Evolutionary conservation across 2,888 invertebrate genomes (phyloP).

Genomic region (Auanema freiburgensis): DNA sequence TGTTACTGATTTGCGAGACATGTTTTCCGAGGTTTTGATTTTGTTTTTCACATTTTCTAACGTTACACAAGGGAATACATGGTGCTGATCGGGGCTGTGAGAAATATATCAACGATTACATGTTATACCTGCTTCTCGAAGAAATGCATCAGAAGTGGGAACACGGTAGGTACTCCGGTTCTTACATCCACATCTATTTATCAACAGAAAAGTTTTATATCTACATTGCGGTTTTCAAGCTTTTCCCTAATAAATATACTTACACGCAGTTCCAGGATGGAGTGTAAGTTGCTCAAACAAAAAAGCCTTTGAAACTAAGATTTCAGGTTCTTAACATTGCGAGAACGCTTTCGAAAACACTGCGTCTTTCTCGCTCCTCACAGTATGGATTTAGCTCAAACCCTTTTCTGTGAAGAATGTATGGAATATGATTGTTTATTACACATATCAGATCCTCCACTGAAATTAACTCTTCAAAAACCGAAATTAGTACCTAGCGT

Average conservation of each 20-base stretch:
- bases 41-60: too few species aligned
- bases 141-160: neutral
- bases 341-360: too few species aligned
- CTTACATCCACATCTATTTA: too few species aligned
- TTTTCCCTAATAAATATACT: neutral
- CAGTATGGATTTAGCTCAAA: too few species aligned
- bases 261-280: neutral
- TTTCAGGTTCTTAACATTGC: too few species aligned
- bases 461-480: too few species aligned
- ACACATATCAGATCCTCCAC: too few species aligned
- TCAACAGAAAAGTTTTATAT: neutral
- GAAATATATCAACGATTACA: slow-evolving; percentile 9
- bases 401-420: too few species aligned
- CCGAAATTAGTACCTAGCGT: too few species aligned
- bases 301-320: too few species aligned
- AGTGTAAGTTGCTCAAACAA: too few species aligned
- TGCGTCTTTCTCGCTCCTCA: neutral
- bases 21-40: slow-evolving; percentile 4
- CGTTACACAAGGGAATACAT: slow-evolving; percentile 19
- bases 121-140: slow-evolving; percentile 10
- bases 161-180: neutral
- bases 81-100: slow-evolving; percentile 17
- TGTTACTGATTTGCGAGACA: neutral
- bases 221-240: neutral
- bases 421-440: too few species aligned